These are phyloP conservation scores for Cotesia glomerata DNA, from an alignment of 1,140 invertebrate genomes.

Conservation along the genomic window DNA sequence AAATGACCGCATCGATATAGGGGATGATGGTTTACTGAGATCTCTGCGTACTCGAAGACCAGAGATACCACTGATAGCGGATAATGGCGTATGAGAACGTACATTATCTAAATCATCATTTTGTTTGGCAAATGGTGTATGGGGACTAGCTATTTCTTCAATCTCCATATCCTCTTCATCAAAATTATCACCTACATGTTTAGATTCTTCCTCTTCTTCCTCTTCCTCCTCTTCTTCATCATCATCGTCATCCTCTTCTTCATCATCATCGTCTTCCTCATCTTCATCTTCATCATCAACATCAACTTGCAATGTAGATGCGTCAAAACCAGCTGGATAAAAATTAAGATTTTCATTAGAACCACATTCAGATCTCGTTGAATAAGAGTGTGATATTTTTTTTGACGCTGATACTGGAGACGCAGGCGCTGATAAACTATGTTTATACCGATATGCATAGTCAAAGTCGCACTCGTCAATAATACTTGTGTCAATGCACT, in stretches of 20 bases:
- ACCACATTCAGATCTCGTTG: conserved; percentile 48
- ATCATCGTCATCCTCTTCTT: conserved; percentile 49
- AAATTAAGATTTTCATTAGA: conserved; percentile 50
- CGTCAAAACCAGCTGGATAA: conserved; percentile 52
- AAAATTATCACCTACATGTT: conserved; percentile 31
- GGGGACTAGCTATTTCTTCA: conserved; percentile 43
- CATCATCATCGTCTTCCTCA: conserved; percentile 43
- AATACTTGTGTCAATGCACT: background rate
- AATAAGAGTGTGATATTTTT: conserved; percentile 38
- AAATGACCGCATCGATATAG: conserved; percentile 39
- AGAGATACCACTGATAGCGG: conserved; percentile 46
- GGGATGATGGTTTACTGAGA: conserved; percentile 47
- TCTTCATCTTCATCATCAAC: conserved; percentile 61
- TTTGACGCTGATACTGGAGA: conserved; percentile 46
- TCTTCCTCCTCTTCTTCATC: conserved; percentile 32
- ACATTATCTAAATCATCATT: conserved; percentile 32
- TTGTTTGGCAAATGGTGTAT: conserved; percentile 45
- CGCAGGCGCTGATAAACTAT: conserved; percentile 52
- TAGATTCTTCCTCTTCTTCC: conserved; percentile 39
- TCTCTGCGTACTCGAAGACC: conserved; percentile 46
- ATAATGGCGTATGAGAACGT: conserved; percentile 49
- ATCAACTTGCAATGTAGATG: conserved; percentile 46
- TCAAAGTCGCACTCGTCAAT: conserved; percentile 27
- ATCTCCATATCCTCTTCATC: conserved; percentile 55
- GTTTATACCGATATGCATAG: conserved; percentile 48